These are phyloP conservation scores for Spodoptera littoralis DNA, from an alignment of 2,888 invertebrate genomes.

Conservation along the genomic window DNA sequence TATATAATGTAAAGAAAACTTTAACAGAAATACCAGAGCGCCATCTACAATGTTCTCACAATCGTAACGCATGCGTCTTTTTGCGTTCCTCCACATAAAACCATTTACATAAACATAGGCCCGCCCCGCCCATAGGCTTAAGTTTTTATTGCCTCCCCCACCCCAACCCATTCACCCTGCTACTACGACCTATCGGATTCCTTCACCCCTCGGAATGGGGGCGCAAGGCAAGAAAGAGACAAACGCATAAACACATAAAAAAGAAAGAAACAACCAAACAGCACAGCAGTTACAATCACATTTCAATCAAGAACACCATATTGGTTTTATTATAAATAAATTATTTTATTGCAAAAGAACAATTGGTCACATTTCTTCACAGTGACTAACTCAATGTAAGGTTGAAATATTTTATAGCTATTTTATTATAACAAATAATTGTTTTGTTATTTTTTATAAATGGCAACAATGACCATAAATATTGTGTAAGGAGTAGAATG, in stretches of 20 bases:
- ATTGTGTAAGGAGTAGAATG: constrained; percentile 24
- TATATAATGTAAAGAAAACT: neutral
- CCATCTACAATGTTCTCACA: neutral
- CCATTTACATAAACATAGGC: constrained; percentile 59
- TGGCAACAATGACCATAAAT: constrained; percentile 21
- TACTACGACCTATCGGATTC: constrained; percentile 71
- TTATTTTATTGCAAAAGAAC: constrained; percentile 40
- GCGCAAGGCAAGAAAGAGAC: constrained; percentile 71
- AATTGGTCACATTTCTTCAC: constrained; percentile 39
- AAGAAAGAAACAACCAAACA: constrained; percentile 51
- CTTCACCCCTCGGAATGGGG: constrained; percentile 63
- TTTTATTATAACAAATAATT: constrained; percentile 21
- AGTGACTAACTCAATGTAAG: constrained; percentile 29
- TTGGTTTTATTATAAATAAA: constrained; percentile 45
- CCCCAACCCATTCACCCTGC: constrained; percentile 59
- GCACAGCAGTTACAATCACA: constrained; percentile 51
- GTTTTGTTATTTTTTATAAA: constrained; percentile 13
- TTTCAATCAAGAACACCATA: constrained; percentile 28
- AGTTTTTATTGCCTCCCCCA: constrained; percentile 76
- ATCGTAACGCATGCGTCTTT: constrained; percentile 9
- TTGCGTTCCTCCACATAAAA: constrained; percentile 40
- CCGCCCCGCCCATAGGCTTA: constrained; percentile 75
- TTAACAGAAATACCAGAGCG: neutral
- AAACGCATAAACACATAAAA: constrained; percentile 63
- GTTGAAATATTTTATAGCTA: constrained; percentile 23